Conservation (phyloP, 1,140 invertebrate genomes). For the Saccostrea echinata region DNA sequence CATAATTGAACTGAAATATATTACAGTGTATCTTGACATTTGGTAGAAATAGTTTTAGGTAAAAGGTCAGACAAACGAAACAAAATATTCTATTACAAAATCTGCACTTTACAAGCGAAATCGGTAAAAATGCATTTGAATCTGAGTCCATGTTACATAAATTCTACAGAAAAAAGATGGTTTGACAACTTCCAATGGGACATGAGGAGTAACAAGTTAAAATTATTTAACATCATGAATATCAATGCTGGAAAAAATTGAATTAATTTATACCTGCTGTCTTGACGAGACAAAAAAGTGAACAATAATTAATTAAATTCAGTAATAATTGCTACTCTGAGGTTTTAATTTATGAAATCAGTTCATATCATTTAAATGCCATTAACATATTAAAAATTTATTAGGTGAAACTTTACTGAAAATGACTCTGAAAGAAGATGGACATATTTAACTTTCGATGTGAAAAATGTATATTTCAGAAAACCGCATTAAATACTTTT, state of each 20-base stretch:
- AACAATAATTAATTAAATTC: conserved; percentile 27
- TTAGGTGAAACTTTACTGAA: conserved; percentile 24
- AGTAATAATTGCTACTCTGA: conserved; percentile 15
- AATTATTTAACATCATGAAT: conserved; percentile 23
- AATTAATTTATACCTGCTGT: conserved; percentile 29
- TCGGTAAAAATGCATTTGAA: neutral
- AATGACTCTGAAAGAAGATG: neutral
- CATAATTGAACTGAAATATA: too few species aligned
- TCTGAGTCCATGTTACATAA: conserved; percentile 5
- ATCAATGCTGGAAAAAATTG: conserved; percentile 17
- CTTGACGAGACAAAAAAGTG: neutral
- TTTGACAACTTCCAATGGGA: conserved; percentile 18
- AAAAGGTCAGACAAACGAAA: neutral
- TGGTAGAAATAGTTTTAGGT: neutral
- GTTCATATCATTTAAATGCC: conserved; percentile 30
- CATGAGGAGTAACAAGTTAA: neutral
- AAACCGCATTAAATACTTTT: neutral
- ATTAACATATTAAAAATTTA: conserved; percentile 31
- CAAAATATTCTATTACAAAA: neutral
- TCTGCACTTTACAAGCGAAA: neutral
- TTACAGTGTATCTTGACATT: too few species aligned
- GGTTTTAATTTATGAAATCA: conserved; percentile 38
- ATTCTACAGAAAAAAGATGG: neutral
- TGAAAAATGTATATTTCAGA: neutral
- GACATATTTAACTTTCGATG: neutral